Evolutionary conservation across 37 sponge, comb jelly and placozoan species (phyloP).

Genomic region (Aplysina aerophoba): DNA sequence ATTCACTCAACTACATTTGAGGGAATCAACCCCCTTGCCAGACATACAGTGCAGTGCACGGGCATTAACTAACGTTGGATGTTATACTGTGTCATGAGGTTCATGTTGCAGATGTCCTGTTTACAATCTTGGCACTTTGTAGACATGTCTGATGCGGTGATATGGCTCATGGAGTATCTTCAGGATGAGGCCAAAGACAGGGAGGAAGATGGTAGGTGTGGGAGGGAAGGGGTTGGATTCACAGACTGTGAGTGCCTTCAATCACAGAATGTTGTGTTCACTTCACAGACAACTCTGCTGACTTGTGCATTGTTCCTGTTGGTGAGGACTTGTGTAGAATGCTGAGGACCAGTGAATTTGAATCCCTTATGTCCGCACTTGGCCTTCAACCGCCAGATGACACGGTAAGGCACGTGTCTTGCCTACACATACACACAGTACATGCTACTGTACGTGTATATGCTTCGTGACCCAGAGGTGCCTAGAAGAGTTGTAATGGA

Average conservation of each 20-base stretch:
- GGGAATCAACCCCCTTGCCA: too few relatives aligned
- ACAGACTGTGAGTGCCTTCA: neutral
- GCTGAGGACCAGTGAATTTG: constrained; percentile 33
- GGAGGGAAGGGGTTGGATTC: neutral
- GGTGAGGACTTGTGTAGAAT: constrained; percentile 48
- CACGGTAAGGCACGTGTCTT: constrained; percentile 30
- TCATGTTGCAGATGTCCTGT: neutral
- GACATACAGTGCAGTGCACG: too few relatives aligned
- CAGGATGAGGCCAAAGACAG: constrained; percentile 82
- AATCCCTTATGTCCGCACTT: constrained; percentile 51
- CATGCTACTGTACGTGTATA: neutral
- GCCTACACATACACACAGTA: neutral
- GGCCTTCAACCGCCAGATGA: constrained; percentile 67
- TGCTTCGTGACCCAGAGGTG: too few relatives aligned
- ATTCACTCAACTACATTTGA: too few relatives aligned
- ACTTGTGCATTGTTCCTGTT: constrained; percentile 52
- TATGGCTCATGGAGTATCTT: constrained; percentile 78
- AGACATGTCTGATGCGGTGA: constrained; percentile 50
- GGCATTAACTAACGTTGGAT: too few relatives aligned
- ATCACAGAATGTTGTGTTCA: neutral
- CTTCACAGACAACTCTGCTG: neutral
- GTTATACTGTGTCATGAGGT: too few relatives aligned
- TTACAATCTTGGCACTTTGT: neutral
- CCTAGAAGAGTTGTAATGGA: too few relatives aligned
- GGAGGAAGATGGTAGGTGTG: constrained; percentile 63